Conservation (phyloP, 2,888 invertebrate species). For the Nymphalis c-album region DNA sequence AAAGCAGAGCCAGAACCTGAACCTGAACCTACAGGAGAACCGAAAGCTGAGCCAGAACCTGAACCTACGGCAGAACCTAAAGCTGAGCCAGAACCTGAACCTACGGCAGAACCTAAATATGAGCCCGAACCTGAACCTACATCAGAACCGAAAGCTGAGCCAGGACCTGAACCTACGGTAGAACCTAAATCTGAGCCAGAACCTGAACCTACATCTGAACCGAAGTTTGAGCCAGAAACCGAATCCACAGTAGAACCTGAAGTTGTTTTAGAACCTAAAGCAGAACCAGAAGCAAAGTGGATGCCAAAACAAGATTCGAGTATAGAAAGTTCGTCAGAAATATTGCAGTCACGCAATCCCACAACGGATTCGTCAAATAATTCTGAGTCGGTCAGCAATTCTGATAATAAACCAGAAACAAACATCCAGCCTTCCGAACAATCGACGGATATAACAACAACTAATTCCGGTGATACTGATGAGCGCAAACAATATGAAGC, state of each 20-base stretch:
- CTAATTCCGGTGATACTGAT: background rate
- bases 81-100: conserved; percentile 47
- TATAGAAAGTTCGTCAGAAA: conserved; percentile 19
- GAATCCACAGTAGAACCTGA: conserved; percentile 46
- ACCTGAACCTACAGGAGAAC: conserved; percentile 46
- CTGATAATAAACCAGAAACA: conserved; percentile 35
- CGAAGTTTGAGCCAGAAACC: conserved; percentile 53
- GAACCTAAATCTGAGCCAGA: conserved; percentile 42
- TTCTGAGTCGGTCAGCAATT: background rate
- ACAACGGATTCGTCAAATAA: conserved; percentile 44
- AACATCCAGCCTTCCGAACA: conserved; percentile 10
- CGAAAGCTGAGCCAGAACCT: conserved; percentile 46
- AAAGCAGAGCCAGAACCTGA: conserved; percentile 33
- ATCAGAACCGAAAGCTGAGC: conserved; percentile 42
- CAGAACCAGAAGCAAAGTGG: conserved; percentile 51
- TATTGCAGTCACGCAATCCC: background rate
- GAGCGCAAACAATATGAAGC: conserved; percentile 22
- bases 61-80: conserved; percentile 45
- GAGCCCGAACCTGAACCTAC: conserved; percentile 49
- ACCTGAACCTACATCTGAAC: conserved; percentile 50
- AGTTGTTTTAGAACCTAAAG: conserved; percentile 53
- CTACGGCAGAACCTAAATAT: conserved; percentile 44
- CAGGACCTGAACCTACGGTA: conserved; percentile 51
- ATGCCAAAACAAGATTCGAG: conserved; percentile 35
- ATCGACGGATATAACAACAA: background rate